Percentiles rank a stretch among this genome's conserved stretches.
phyloP scores from a whole-genome alignment of 1,140 invertebrate species.

The Drosophila murphyi region DNA sequence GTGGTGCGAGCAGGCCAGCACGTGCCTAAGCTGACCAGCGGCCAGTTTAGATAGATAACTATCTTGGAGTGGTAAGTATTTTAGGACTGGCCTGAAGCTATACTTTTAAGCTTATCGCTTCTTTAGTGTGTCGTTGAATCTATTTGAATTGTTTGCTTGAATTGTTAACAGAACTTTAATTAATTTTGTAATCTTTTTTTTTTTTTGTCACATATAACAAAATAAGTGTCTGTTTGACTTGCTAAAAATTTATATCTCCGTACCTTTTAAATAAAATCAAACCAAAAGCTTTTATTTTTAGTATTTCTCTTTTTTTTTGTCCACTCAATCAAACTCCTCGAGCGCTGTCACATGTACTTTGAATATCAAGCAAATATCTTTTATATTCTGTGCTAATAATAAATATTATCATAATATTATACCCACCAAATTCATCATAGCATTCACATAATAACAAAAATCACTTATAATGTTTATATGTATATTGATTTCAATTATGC shows the following conservation, averaged over 20 bases:
- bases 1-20: constrained; percentile 22
- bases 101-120: background rate
- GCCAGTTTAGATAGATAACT: background rate
- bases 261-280: background rate
- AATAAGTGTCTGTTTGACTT: background rate
- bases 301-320: background rate
- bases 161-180: background rate
- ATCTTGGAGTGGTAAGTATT: background rate
- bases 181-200: background rate
- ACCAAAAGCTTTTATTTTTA: constrained; percentile 1
- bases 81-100: background rate
- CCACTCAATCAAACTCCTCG: background rate
- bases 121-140: background rate
- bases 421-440: no score
- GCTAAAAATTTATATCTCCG: background rate
- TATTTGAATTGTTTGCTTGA: background rate
- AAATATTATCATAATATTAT: background rate
- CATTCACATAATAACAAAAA: no score
- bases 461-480: no score
- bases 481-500: no score
- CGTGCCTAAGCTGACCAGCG: constrained; percentile 14
- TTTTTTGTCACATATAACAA: no score
- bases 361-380: background rate
- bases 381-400: background rate
- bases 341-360: constrained; percentile 1